A percentile compares a stretch with the other conserved stretches of the same genome.
Conservation (phyloP, 1,140 invertebrate species). For the Eupristina koningsbergeri region DNA sequence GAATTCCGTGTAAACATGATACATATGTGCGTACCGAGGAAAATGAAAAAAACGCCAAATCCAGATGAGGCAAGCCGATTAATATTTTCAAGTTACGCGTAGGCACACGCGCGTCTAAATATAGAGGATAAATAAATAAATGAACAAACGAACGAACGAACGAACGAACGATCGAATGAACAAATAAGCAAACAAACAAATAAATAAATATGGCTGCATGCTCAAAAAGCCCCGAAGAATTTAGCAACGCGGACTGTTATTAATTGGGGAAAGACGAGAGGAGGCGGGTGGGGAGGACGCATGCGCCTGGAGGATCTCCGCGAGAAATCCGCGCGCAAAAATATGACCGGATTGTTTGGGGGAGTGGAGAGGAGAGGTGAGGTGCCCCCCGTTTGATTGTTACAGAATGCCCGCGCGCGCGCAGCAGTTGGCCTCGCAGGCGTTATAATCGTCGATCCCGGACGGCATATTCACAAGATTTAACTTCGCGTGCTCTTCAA, state of each 20-base stretch:
- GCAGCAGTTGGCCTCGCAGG: neutral
- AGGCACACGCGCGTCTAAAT: slow-evolving; percentile 7
- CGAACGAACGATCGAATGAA: too few species aligned
- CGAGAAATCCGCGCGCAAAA: slow-evolving; percentile 35
- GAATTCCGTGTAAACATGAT: neutral
- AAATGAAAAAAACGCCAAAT: neutral
- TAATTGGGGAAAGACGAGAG: neutral
- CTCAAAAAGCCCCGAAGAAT: neutral
- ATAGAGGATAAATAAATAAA: neutral
- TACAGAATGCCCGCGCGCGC: neutral
- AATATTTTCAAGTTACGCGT: slow-evolving; percentile 10
- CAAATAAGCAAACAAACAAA: too few species aligned
- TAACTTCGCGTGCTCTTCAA: too few species aligned
- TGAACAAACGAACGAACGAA: too few species aligned
- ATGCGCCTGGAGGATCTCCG: slow-evolving; percentile 5
- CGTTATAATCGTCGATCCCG: too few species aligned
- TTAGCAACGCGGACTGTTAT: neutral
- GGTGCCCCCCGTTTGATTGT: slow-evolving; percentile 17
- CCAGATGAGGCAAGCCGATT: neutral
- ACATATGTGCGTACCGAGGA: neutral
- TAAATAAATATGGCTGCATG: too few species aligned
- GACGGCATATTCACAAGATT: too few species aligned
- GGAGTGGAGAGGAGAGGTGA: too few species aligned
- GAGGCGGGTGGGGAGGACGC: neutral
- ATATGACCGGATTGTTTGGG: slow-evolving; percentile 24